These are phyloP conservation scores for Psephotus haematonotus DNA, from an alignment of 2,113 vertebrate genomes.

Conservation along the genomic window DNA sequence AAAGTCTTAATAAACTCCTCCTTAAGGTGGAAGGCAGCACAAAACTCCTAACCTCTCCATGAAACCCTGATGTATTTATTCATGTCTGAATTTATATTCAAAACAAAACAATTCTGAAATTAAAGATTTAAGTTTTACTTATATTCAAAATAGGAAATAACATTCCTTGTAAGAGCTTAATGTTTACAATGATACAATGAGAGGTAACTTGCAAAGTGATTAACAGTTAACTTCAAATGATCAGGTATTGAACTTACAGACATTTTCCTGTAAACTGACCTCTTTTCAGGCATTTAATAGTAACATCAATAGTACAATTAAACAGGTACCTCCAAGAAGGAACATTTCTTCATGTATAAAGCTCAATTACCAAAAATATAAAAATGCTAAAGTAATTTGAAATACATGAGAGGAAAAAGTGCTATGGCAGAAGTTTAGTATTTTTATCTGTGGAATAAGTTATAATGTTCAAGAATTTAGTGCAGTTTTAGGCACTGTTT, in stretches of 20 bases:
- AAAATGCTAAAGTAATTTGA: slow-evolving; percentile 39
- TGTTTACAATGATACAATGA: slow-evolving; percentile 20
- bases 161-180: slow-evolving; percentile 46
- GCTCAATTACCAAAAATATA: slow-evolving; percentile 59
- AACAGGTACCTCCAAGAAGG: slow-evolving; percentile 40
- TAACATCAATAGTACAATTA: slow-evolving; percentile 19
- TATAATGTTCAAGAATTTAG: slow-evolving; percentile 20
- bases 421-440: slow-evolving; percentile 28
- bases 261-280: slow-evolving; percentile 30
- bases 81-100: not conserved
- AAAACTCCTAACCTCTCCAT: not conserved
- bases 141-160: slow-evolving; percentile 64
- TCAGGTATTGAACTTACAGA: slow-evolving; percentile 5
- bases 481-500: slow-evolving; percentile 63
- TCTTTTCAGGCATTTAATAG: slow-evolving; percentile 1
- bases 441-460: slow-evolving; percentile 15
- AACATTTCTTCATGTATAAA: slow-evolving; percentile 36
- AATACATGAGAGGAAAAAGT: slow-evolving; percentile 37
- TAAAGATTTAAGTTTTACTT: slow-evolving; percentile 63
- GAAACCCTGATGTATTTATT: not conserved
- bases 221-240: slow-evolving; percentile 56
- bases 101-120: slow-evolving; percentile 33
- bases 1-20: not conserved
- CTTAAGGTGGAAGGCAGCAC: not conserved
- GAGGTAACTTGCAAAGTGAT: slow-evolving; percentile 33